Conservation (phyloP, 2,797 vertebrate genomes). For the Sebastes dallii region DNA sequence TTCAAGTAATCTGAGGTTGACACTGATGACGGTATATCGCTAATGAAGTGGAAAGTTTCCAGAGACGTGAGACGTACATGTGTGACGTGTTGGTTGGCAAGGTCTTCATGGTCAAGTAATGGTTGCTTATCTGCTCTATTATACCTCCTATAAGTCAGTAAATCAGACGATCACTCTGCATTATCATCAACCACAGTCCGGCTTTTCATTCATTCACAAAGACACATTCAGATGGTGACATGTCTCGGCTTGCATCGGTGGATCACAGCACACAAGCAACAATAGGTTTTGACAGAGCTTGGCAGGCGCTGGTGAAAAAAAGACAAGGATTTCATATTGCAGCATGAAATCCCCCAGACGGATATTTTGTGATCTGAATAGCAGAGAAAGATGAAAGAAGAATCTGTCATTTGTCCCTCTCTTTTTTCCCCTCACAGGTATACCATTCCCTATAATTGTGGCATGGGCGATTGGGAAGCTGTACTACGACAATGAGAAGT, state of each 20-base stretch:
- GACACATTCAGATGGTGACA: conserved; percentile 28
- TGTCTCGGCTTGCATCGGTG: conserved; percentile 39
- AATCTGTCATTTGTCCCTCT: conserved; percentile 13
- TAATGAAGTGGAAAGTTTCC: conserved; percentile 37
- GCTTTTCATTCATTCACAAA: conserved; percentile 43
- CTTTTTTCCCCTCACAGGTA: conserved; percentile 82
- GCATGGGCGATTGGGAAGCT: conserved; percentile 97
- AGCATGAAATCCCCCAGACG: conserved; percentile 41
- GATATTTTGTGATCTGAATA: conserved; percentile 30
- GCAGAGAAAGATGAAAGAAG: conserved; percentile 34
- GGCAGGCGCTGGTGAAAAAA: conserved; percentile 35
- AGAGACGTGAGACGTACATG: background rate
- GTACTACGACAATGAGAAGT: conserved; percentile 99
- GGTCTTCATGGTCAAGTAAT: conserved; percentile 12
- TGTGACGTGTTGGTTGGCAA: conserved; percentile 14
- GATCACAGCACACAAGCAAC: conserved; percentile 21
- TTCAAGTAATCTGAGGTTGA: background rate
- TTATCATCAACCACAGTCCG: conserved; percentile 39
- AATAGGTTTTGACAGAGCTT: conserved; percentile 59
- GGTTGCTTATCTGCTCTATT: conserved; percentile 38
- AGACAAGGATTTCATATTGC: conserved; percentile 25
- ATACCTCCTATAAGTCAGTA: conserved; percentile 9
- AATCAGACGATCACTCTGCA: conserved; percentile 36
- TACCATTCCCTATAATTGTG: conserved; percentile 95
- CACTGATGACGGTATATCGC: background rate